These are phyloP conservation scores for Mellivora capensis DNA, from an alignment of 2,113 vertebrate species.

Conservation along the genomic window DNA sequence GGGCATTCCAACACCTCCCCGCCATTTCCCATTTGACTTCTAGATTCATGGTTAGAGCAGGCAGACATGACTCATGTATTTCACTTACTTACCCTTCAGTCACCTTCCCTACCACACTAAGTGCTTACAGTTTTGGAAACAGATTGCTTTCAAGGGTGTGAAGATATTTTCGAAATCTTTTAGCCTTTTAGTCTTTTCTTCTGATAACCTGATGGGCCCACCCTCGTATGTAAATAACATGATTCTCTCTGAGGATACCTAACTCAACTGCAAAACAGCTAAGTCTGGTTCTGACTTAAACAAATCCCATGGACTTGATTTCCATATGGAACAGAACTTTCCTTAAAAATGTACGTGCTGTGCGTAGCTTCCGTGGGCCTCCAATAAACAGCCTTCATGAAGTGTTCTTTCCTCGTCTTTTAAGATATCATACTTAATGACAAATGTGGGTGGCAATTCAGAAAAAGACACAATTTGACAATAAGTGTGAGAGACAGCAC, in stretches of 20 bases:
- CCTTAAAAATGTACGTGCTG: background rate
- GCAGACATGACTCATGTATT: background rate
- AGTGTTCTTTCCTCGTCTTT: background rate
- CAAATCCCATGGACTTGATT: background rate
- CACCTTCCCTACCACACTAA: background rate
- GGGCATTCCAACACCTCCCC: background rate
- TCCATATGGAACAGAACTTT: background rate
- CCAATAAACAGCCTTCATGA: background rate
- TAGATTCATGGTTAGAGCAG: background rate
- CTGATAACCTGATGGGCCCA: constrained; percentile 15
- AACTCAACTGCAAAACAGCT: constrained; percentile 12
- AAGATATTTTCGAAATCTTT: constrained; percentile 40
- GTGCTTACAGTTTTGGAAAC: constrained; percentile 25
- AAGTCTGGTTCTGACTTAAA: background rate
- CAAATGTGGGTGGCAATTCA: background rate
- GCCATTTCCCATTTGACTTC: background rate
- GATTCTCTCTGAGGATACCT: constrained; percentile 43
- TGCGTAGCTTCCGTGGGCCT: background rate
- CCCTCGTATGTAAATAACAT: background rate
- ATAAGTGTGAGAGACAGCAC: background rate
- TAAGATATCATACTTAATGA: background rate
- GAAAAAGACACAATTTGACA: background rate
- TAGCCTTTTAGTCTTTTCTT: background rate
- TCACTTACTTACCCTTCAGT: background rate
- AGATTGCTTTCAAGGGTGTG: constrained; percentile 26